phyloP scores from a whole-genome alignment of 1,140 invertebrate genomes.

The Tetramorium parvispinum region DNA sequence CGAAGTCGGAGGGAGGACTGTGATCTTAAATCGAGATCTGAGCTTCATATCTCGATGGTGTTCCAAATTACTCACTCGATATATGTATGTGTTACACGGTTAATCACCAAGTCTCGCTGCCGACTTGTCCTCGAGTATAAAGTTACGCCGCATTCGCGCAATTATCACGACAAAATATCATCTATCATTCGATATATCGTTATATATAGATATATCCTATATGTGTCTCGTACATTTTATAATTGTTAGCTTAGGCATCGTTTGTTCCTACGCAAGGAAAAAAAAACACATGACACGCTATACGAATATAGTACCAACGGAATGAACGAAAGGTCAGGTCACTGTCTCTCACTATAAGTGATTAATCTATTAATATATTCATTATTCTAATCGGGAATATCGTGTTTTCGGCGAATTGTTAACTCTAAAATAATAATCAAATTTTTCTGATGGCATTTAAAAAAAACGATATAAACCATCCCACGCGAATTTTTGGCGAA shows the following conservation, averaged over 20 bases:
- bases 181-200: conserved; percentile 8
- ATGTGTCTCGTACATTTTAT: conserved; percentile 15
- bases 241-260: conserved; percentile 41
- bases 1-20: conserved; percentile 10
- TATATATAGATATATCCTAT: not conserved
- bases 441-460: not conserved
- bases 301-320: not conserved
- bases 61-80: conserved; percentile 15
- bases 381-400: not conserved
- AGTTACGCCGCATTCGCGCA: conserved; percentile 33
- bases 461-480: not conserved
- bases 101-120: conserved; percentile 35
- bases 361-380: not conserved
- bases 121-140: conserved; percentile 25
- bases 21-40: conserved; percentile 24
- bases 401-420: not conserved
- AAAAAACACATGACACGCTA: not conserved
- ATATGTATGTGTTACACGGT: not conserved
- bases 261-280: not conserved
- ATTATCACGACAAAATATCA: conserved; percentile 20
- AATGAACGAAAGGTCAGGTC: conserved; percentile 14
- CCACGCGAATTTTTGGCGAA: not conserved
- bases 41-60: conserved; percentile 6
- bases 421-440: not conserved
- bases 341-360: not conserved